Base-by-base conservation (phyloP, 37 sponge, comb jelly and placozoan species). In the Agelas oroides region DNA sequence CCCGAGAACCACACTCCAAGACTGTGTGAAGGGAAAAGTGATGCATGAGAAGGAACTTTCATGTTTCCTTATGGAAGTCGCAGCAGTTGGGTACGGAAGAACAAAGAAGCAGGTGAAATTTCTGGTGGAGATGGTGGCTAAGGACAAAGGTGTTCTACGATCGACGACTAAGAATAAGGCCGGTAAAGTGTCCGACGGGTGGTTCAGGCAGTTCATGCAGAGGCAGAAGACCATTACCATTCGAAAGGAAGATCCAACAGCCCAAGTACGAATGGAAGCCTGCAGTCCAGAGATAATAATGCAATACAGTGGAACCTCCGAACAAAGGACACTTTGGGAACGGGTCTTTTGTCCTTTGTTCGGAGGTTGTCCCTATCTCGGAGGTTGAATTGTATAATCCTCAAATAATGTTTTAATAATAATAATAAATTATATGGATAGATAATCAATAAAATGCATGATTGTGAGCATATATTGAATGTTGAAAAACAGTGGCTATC, bases 401-500 rank as follows among this genome's bases (percentile, higher is more conserved):
- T 8, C 46, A 46, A 12, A 46, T 46, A 12, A 12, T 46, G 46
- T 12, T 46, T 8, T 46, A 3, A 46, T 46, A 46, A 12, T 8
- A 33, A 16, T 28, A 16, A 1, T 33, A 73, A 1, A 34, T 31
- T 16, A 12, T 65, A 21, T 31, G 63, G 61, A 59, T 16, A 11
- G 27, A 18, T 66, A 63, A 53, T n/a, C n/a, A n/a, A n/a, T n/a
- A n/a, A n/a, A n/a, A n/a, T n/a, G n/a, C n/a, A n/a, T 60, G 63
- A 33, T 76, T n/a, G n/a, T n/a, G n/a, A n/a, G n/a, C n/a, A n/a
- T n/a, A n/a, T n/a, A n/a, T n/a, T n/a, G 25, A n/a, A 5, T 41
- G 5, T 11, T 36, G 36, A 59, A 13, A 58, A 60, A 75, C n/a
- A 54, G 82, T 13, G 82, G 82, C n/a, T 81, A 81, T 34, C 82